These are phyloP conservation scores for Umimayanthus kanabou DNA, from an alignment of 92 coral and sea anemone species.

Conservation along the genomic window DNA sequence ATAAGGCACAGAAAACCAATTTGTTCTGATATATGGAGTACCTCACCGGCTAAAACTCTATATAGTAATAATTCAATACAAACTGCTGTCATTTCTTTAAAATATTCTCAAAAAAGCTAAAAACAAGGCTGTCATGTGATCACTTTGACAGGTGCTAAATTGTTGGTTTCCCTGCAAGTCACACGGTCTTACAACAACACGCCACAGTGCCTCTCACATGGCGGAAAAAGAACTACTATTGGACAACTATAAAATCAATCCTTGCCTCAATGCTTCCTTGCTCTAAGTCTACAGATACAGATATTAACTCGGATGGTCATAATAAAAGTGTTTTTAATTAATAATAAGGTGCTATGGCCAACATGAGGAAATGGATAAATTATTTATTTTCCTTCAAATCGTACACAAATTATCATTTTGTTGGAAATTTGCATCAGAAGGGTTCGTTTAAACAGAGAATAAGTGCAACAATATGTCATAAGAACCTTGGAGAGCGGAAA, in stretches of 20 bases:
- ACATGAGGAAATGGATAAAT: slow-evolving; percentile 15
- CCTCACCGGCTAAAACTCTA: background rate
- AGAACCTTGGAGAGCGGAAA: background rate
- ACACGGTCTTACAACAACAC: background rate
- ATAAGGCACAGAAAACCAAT: background rate
- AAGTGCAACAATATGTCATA: slow-evolving; percentile 1
- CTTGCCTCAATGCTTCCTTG: background rate
- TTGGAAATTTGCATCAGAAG: slow-evolving; percentile 22
- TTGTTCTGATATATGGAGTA: background rate
- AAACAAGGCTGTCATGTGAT: background rate
- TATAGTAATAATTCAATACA: no score
- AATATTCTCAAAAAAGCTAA: background rate
- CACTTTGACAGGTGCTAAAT: background rate
- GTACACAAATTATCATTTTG: slow-evolving; percentile 1
- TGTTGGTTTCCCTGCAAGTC: background rate
- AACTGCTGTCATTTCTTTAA: no score
- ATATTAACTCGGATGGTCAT: background rate
- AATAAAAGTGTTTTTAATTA: background rate
- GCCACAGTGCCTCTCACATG: background rate
- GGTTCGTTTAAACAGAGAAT: background rate
- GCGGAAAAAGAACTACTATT: background rate
- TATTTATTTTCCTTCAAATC: background rate
- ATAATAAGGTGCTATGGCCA: background rate
- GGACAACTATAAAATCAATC: background rate
- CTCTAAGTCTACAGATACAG: background rate